Evolutionary conservation across 2,113 vertebrate genomes (phyloP).

Genomic region (Platycercus adscitus): DNA sequence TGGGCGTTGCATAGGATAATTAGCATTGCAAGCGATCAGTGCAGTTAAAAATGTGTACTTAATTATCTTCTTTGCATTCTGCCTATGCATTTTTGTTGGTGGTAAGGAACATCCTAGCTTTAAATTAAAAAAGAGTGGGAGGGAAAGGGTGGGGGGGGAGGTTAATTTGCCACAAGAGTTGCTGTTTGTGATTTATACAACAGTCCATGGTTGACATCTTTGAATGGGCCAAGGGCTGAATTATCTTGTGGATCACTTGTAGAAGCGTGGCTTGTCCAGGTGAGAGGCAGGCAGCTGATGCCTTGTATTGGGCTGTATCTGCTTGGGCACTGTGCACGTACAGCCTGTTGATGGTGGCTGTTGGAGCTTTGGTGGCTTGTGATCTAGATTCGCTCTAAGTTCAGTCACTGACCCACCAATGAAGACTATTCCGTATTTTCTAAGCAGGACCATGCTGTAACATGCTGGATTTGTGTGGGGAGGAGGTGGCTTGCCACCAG

Average conservation of each 20-base stretch:
- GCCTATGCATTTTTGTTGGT: background rate
- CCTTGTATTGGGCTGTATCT: accelerated
- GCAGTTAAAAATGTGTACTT: background rate
- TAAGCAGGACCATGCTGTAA: background rate
- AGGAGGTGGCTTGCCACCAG: accelerated
- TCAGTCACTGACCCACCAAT: background rate
- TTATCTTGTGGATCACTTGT: background rate
- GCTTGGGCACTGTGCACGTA: accelerated
- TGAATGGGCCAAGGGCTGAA: background rate
- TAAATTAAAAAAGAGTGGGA: background rate
- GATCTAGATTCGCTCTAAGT: background rate
- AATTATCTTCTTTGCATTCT: background rate
- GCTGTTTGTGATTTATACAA: background rate
- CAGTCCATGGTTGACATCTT: background rate
- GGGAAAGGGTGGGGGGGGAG: background rate
- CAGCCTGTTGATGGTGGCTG: background rate
- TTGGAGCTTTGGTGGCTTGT: background rate
- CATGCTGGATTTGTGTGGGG: accelerated
- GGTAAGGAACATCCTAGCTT: background rate
- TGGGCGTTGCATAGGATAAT: background rate
- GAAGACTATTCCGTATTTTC: background rate
- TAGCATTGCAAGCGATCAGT: background rate
- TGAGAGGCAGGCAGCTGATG: background rate
- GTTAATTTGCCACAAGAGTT: background rate
- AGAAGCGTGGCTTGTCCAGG: background rate